Conservation (phyloP, 2,888 invertebrate genomes). For the Mythimna ferrago region DNA sequence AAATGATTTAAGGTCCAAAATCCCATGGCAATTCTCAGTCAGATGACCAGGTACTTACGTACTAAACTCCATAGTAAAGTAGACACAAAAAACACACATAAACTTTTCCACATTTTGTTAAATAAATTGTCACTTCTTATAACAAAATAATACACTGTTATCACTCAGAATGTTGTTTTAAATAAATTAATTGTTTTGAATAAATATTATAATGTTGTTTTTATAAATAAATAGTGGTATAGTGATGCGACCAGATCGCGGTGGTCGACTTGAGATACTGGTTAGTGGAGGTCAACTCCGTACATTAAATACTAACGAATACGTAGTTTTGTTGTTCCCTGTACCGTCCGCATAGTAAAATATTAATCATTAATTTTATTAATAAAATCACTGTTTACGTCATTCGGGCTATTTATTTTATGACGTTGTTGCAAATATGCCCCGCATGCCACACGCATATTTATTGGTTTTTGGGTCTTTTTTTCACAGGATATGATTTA, state of each 20-base stretch:
- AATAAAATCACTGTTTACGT: constrained; percentile 34
- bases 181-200: constrained; percentile 17
- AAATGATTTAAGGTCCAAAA: constrained; percentile 19
- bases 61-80: constrained; percentile 72
- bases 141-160: constrained; percentile 54
- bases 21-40: constrained; percentile 12
- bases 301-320: constrained; percentile 80
- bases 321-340: constrained; percentile 76
- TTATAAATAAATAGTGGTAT: constrained; percentile 37
- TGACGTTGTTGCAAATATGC: neutral
- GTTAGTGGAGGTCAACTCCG: constrained; percentile 84
- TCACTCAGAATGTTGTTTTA: constrained; percentile 32
- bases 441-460: neutral
- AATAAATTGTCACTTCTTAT: constrained; percentile 56
- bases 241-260: constrained; percentile 60
- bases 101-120: constrained; percentile 71
- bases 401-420: constrained; percentile 17
- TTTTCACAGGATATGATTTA: neutral
- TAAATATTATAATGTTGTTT: constrained; percentile 39
- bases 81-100: constrained; percentile 70
- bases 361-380: constrained; percentile 43
- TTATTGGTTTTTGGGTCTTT: constrained; percentile 28
- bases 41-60: constrained; percentile 69
- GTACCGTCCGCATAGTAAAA: constrained; percentile 75
- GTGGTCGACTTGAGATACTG: constrained; percentile 79